These are phyloP conservation scores for Bombus waltoni DNA, from an alignment of 1,140 invertebrate species.

Conservation along the genomic window DNA sequence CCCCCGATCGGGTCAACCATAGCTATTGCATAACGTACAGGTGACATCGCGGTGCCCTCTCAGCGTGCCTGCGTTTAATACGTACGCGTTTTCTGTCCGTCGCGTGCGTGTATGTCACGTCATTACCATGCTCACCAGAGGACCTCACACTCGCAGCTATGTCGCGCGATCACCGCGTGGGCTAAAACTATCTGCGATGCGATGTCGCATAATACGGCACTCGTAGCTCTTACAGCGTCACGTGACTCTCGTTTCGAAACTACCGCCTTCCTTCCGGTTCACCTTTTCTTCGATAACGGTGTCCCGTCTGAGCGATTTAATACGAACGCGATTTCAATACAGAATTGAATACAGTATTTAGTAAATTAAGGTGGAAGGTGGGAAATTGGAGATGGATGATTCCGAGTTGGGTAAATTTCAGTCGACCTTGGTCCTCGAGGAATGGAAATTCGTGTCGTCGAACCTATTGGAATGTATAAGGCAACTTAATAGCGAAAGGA, in stretches of 20 bases:
- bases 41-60: slow-evolving; percentile 64
- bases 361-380: no score
- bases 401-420: no score
- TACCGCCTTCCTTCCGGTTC: slow-evolving; percentile 48
- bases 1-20: slow-evolving; percentile 41
- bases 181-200: slow-evolving; percentile 44
- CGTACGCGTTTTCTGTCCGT: slow-evolving; percentile 50
- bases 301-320: no score
- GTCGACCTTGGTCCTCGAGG: no score
- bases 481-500: no score
- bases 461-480: no score
- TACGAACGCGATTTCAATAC: no score
- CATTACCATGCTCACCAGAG: slow-evolving; percentile 58
- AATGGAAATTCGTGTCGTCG: no score
- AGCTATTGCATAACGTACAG: slow-evolving; percentile 58
- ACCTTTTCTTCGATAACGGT: background rate
- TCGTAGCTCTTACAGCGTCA: slow-evolving; percentile 18
- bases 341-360: no score
- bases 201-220: slow-evolving; percentile 44
- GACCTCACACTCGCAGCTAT: slow-evolving; percentile 40
- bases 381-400: no score
- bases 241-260: slow-evolving; percentile 53
- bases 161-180: slow-evolving; percentile 53
- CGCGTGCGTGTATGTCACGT: slow-evolving; percentile 64
- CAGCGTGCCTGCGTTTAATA: slow-evolving; percentile 53